Conservation (phyloP, 2,113 vertebrate genomes). For the Erinaceus europaeus region DNA sequence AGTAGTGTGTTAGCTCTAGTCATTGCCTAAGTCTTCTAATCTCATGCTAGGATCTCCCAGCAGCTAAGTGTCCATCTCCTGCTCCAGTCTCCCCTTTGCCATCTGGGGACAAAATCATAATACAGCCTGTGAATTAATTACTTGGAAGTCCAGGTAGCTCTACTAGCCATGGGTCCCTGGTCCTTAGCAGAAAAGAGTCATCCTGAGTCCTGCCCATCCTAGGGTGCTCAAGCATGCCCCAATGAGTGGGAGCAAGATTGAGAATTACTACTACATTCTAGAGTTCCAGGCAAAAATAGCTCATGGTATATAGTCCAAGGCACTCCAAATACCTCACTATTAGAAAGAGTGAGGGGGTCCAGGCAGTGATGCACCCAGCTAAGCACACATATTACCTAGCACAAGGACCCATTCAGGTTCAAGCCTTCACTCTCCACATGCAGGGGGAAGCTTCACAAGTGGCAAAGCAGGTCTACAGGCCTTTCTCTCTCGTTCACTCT, state of each 20-base stretch:
- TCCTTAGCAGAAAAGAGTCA: background rate
- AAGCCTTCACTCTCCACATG: too few relatives aligned
- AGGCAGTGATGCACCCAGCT: too few relatives aligned
- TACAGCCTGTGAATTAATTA: background rate
- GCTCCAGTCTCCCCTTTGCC: background rate
- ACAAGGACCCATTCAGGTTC: too few relatives aligned
- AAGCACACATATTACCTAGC: too few relatives aligned
- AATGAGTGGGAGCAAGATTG: background rate
- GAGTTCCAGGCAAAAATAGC: background rate
- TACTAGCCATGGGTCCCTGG: background rate
- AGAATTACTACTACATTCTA: background rate
- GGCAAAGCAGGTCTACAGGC: too few relatives aligned
- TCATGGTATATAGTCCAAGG: background rate
- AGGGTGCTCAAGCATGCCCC: rapidly evolving
- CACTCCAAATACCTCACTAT: background rate
- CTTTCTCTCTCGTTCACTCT: too few relatives aligned
- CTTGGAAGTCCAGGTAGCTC: background rate
- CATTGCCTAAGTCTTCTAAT: background rate
- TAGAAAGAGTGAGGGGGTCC: too few relatives aligned
- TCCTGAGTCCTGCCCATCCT: background rate
- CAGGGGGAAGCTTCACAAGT: too few relatives aligned
- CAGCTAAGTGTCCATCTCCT: background rate
- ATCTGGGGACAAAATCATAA: background rate
- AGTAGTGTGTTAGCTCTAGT: too few relatives aligned
- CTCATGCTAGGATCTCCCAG: background rate